Percentiles rank a stretch among this genome's conserved stretches.
phyloP scores from a whole-genome alignment of 1,140 invertebrate genomes.

The Procambarus virginalis region DNA sequence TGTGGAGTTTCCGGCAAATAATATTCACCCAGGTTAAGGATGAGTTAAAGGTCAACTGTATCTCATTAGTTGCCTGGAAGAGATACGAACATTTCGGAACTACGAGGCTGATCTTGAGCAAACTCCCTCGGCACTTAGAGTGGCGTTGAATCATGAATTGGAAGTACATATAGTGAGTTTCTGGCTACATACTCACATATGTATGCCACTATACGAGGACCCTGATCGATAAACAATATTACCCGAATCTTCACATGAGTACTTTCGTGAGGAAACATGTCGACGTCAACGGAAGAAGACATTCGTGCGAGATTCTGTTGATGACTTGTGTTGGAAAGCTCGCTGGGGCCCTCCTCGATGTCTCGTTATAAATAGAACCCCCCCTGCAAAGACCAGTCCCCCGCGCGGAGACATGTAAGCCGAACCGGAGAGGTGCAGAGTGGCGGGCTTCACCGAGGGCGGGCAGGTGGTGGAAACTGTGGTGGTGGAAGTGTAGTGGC shows the following conservation, averaged over 20 bases:
- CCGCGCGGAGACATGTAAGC: neutral
- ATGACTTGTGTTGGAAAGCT: neutral
- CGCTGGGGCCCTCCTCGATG: neutral
- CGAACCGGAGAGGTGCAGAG: too few relatives aligned
- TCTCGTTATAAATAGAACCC: neutral
- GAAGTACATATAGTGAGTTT: neutral
- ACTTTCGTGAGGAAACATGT: neutral
- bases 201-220: neutral
- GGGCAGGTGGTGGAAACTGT: neutral
- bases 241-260: neutral
- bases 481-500: neutral
- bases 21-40: too few relatives aligned
- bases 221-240: neutral
- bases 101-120: too few relatives aligned
- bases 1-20: too few relatives aligned
- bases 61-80: too few relatives aligned
- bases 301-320: neutral
- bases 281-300: neutral
- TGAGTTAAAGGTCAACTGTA: too few relatives aligned
- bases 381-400: neutral
- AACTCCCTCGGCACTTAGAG: too few relatives aligned
- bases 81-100: too few relatives aligned
- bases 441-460: neutral
- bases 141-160: neutral
- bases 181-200: neutral